Evolutionary conservation across 2,797 vertebrate species (phyloP).

Genomic region (Sardinella longiceps): DNA sequence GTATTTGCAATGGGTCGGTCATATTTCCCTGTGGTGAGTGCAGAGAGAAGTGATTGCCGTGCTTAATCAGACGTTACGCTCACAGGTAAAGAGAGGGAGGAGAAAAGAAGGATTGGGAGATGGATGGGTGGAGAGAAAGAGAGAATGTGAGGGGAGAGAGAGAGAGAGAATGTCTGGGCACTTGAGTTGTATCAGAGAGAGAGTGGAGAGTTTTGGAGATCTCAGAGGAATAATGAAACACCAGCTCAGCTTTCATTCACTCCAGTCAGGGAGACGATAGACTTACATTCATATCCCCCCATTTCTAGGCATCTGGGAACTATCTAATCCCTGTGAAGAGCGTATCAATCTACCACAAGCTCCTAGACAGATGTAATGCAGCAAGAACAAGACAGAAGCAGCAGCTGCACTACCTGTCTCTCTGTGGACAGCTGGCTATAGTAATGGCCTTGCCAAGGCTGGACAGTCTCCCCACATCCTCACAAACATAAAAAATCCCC

Average conservation of each 20-base stretch:
- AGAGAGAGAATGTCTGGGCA: not conserved
- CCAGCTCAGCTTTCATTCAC: not conserved
- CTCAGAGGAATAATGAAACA: conserved; percentile 12
- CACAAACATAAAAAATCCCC: too few relatives aligned
- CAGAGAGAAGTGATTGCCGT: not conserved
- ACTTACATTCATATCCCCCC: not conserved
- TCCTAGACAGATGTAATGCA: not conserved
- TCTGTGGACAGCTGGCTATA: not conserved
- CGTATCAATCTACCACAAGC: not conserved
- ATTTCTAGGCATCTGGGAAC: not conserved
- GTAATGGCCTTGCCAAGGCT: not conserved
- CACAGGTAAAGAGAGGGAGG: not conserved
- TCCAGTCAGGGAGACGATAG: not conserved
- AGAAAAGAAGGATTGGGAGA: conserved; percentile 40
- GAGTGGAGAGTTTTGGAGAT: not conserved
- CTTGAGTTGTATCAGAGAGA: not conserved
- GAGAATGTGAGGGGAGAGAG: not conserved
- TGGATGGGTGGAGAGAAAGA: conserved; percentile 34
- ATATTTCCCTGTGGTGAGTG: not conserved
- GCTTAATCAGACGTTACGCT: not conserved
- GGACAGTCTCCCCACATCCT: not conserved
- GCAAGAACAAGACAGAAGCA: not conserved
- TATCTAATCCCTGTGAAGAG: not conserved
- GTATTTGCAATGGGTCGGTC: not conserved
- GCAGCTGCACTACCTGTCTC: not conserved